Percentiles rank a stretch among this genome's conserved stretches.
phyloP scores from a whole-genome alignment of 1,140 invertebrate species.

The Drepana arcuata region DNA sequence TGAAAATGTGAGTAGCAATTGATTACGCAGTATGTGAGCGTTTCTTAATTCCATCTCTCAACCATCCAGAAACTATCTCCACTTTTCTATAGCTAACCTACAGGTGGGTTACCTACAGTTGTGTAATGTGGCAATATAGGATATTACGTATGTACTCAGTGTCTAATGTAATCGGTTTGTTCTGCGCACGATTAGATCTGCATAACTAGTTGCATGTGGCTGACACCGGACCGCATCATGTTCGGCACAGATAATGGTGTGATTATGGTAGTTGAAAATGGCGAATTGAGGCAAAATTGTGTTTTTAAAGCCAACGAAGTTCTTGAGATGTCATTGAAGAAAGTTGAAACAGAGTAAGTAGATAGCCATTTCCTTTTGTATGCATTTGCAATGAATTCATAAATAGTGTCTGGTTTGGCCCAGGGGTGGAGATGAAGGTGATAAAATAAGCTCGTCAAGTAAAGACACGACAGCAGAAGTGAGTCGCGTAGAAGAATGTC shows the following conservation, averaged over 20 bases:
- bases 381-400: too few species aligned
- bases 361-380: too few species aligned
- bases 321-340: slow-evolving; percentile 71
- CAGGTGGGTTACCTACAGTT: too few species aligned
- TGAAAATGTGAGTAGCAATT: slow-evolving; percentile 78
- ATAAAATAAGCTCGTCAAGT: slow-evolving; percentile 41
- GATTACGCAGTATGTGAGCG: too few species aligned
- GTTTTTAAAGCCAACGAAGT: slow-evolving; percentile 68
- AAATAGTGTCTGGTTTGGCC: too few species aligned
- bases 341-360: slow-evolving; percentile 64
- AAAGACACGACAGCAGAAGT: slow-evolving; percentile 36
- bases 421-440: slow-evolving; percentile 36
- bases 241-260: slow-evolving; percentile 82
- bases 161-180: slow-evolving; percentile 7
- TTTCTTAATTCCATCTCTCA: too few species aligned
- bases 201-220: slow-evolving; percentile 79
- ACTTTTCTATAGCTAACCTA: too few species aligned
- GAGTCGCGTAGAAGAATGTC: slow-evolving; percentile 15
- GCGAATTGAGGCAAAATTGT: slow-evolving; percentile 80
- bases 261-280: slow-evolving; percentile 84
- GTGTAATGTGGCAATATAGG: too few species aligned
- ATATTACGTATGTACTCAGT: too few species aligned
- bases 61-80: too few species aligned
- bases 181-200: slow-evolving; percentile 33
- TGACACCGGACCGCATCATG: slow-evolving; percentile 82